These are phyloP conservation scores for Lasioglossum marginatum DNA, from an alignment of 2,888 invertebrate genomes.

Conservation along the genomic window DNA sequence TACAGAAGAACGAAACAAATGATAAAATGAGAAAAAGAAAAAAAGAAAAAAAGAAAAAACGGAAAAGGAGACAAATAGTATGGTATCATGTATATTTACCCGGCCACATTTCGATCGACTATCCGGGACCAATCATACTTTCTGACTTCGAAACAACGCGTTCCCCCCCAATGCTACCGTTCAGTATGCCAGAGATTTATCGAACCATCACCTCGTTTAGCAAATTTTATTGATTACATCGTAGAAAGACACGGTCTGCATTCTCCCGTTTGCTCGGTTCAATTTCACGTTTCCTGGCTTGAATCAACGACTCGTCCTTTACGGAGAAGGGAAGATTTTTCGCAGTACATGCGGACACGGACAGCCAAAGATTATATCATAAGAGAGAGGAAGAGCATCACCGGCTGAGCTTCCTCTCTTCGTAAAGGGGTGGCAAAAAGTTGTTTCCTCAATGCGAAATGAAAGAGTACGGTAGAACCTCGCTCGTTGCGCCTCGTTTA, in stretches of 20 bases:
- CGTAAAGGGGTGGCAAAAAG: slow-evolving; percentile 19
- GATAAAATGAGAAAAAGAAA: not conserved
- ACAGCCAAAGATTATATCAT: not conserved
- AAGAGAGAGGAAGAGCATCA: not conserved
- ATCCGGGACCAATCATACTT: slow-evolving; percentile 81
- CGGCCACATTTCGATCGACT: slow-evolving; percentile 76
- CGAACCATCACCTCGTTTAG: slow-evolving; percentile 37
- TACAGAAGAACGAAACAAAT: not conserved
- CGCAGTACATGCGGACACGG: not conserved
- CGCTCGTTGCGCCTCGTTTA: not conserved
- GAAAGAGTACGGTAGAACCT: not conserved
- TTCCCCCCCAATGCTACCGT: slow-evolving; percentile 62
- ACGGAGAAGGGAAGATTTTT: slow-evolving; percentile 41
- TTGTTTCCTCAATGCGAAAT: slow-evolving; percentile 30
- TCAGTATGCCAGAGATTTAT: slow-evolving; percentile 62
- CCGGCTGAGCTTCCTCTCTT: not conserved
- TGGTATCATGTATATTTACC: slow-evolving; percentile 70
- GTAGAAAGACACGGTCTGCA: slow-evolving; percentile 42
- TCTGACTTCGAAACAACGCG: slow-evolving; percentile 64
- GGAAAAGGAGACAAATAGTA: slow-evolving; percentile 27
- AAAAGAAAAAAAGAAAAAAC: not conserved
- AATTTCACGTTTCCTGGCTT: slow-evolving; percentile 55
- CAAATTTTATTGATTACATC: slow-evolving; percentile 20
- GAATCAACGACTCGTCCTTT: slow-evolving; percentile 60
- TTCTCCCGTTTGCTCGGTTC: slow-evolving; percentile 26